Conservation (phyloP, 2,888 invertebrate species). For the Horisme vitalbata region DNA sequence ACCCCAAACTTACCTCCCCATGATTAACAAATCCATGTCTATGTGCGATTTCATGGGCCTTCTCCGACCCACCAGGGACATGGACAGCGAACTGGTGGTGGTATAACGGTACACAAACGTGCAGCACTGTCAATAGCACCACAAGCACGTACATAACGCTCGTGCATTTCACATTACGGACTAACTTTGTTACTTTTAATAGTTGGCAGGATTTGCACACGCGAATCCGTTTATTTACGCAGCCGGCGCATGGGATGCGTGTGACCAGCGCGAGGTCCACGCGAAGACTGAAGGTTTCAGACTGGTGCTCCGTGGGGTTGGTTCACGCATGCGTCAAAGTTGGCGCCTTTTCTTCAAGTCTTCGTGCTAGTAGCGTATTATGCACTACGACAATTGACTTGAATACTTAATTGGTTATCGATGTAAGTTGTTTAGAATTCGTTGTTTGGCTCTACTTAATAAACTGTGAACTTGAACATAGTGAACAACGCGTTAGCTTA, state of each 20-base stretch:
- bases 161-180: slow-evolving; percentile 72
- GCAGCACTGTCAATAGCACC: slow-evolving; percentile 70
- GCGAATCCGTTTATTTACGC: slow-evolving; percentile 29
- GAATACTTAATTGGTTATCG: slow-evolving; percentile 66
- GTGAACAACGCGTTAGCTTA: too few relatives aligned
- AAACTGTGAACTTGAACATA: too few relatives aligned
- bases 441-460: slow-evolving; percentile 11
- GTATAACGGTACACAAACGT: slow-evolving; percentile 72
- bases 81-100: slow-evolving; percentile 89
- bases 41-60: slow-evolving; percentile 69
- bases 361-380: slow-evolving; percentile 57
- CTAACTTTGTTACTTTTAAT: slow-evolving; percentile 39
- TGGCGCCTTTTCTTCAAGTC: slow-evolving; percentile 78
- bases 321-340: slow-evolving; percentile 41
- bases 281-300: slow-evolving; percentile 55
- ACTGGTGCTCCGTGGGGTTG: slow-evolving; percentile 24
- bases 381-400: slow-evolving; percentile 74
- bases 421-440: slow-evolving; percentile 29
- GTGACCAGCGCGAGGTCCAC: slow-evolving; percentile 44
- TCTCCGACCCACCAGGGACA: slow-evolving; percentile 77
- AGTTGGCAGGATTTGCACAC: slow-evolving; percentile 38
- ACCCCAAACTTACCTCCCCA: slow-evolving; percentile 65
- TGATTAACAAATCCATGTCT: slow-evolving; percentile 76
- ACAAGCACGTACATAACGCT: slow-evolving; percentile 72
- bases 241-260: slow-evolving; percentile 44